Percentiles rank a stretch among this genome's conserved stretches.
These are phyloP conservation scores for Eurosta solidaginis DNA, from an alignment of 1,140 invertebrate genomes.

Conservation along the genomic window DNA sequence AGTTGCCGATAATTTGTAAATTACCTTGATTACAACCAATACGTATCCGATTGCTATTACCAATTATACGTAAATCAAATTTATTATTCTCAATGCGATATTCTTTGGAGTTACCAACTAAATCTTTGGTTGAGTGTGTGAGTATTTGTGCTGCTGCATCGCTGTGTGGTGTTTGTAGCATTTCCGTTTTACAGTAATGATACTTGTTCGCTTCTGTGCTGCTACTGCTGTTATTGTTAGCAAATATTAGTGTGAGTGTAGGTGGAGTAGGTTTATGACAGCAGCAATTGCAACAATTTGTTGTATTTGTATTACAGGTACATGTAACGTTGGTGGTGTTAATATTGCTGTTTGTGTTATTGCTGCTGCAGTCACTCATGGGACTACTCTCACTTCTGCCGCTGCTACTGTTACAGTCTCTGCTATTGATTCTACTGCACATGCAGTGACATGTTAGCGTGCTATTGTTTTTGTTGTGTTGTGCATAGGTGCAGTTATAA, in stretches of 20 bases:
- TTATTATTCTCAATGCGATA: conserved; percentile 52
- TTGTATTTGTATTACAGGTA: too few relatives aligned
- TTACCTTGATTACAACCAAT: conserved; percentile 45
- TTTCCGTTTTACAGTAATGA: not conserved
- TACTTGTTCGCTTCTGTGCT: not conserved
- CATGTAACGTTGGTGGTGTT: not conserved
- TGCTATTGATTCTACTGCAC: not conserved
- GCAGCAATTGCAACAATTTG: too few relatives aligned
- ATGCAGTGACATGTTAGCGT: not conserved
- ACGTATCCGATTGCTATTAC: conserved; percentile 52
- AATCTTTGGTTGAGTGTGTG: conserved; percentile 39
- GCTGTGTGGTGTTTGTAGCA: not conserved
- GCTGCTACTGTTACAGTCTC: not conserved
- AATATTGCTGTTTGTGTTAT: not conserved
- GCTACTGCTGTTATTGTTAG: not conserved
- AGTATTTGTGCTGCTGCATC: not conserved
- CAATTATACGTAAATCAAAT: conserved; percentile 49
- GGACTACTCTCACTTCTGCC: not conserved
- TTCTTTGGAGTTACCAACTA: conserved; percentile 55
- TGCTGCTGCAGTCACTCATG: not conserved
- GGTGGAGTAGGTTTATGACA: too few relatives aligned
- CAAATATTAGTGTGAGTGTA: not conserved
- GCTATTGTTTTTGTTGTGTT: not conserved
- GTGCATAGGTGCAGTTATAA: not conserved
- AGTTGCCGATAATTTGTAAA: conserved; percentile 50